phyloP scores from a whole-genome alignment of 2,797 vertebrate genomes.

The Malurus leucopterus region DNA sequence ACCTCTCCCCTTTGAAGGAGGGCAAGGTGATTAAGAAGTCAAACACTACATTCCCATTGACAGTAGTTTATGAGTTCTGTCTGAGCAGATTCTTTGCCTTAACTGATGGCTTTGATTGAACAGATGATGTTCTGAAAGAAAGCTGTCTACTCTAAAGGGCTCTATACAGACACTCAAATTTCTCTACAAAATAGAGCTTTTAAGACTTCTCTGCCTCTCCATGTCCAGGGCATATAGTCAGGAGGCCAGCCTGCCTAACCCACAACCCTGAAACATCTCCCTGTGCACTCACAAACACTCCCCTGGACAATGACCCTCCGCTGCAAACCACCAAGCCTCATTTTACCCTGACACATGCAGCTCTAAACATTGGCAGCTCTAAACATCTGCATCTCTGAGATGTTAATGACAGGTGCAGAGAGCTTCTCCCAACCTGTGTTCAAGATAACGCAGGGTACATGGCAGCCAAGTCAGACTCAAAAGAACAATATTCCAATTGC shows the following conservation, averaged over 20 bases:
- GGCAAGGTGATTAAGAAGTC: background rate
- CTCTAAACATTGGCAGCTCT: background rate
- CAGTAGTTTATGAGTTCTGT: background rate
- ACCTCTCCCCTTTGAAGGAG: background rate
- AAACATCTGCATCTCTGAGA: background rate
- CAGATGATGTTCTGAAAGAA: background rate
- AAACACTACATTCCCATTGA: background rate
- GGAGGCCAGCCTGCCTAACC: background rate
- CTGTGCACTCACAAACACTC: background rate
- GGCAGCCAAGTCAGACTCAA: background rate
- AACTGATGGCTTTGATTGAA: background rate
- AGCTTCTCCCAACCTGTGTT: background rate
- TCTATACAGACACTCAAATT: background rate
- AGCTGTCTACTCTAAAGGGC: background rate
- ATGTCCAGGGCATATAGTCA: accelerated
- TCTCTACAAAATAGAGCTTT: background rate
- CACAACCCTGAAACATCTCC: background rate
- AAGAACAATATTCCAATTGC: background rate
- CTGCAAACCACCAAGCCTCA: background rate
- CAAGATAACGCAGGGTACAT: background rate
- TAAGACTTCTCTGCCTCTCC: background rate
- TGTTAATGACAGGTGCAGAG: background rate
- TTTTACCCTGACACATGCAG: background rate
- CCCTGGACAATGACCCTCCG: background rate
- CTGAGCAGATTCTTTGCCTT: background rate